Evolutionary conservation across 2,797 vertebrate genomes (phyloP), one percentile per base, ranked within the genome.

Genomic region (Oreochromis mossambicus): DNA sequence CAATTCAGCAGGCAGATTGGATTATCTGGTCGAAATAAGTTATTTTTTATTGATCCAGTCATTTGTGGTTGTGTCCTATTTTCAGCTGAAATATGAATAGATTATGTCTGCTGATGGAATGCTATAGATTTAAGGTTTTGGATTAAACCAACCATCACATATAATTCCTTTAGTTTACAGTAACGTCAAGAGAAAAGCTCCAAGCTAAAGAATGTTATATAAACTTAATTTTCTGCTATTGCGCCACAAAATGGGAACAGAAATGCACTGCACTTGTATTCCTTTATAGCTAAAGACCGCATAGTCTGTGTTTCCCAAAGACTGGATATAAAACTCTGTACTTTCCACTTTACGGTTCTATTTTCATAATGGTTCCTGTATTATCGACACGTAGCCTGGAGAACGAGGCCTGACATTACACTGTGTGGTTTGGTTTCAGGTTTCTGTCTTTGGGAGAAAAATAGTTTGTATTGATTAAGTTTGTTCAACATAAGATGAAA

Each of bases 381-480:
- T 75, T 75, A 51, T 75, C 3, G 29, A 8, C 70, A 75, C 14
- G 17, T 51, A 34, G 70, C 46, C 70, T 51, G 3, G 2, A 1
- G 14, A 51, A 66, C 32, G 58, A 58, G 80, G 77, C 80, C 73
- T 70, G 78, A 63, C 78, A 17, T 9, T 77, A 52, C 70, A 13
- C 78, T 38, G 26, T 81, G 24, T 51, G 66, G 78, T 50, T 63
- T 26, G 56, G 46, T 79, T 61, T 91, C 85, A 61, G 66, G 70
- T 91, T 88, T 90, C 91, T 81, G 63, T 88, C 78, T 83, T 82
- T 79, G 32, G 5, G 29, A 43, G 63, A 82, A 75, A 83, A 87
- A 83, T 79, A 3, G 84, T 87, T 86, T 84, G 78, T 86, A 90
- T 91, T 82, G 83, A 93, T 90, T 82, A 43, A n/a, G 26, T 21